These are phyloP conservation scores for Heterodera carotae DNA, from an alignment of 1,140 invertebrate genomes.

Conservation along the genomic window DNA sequence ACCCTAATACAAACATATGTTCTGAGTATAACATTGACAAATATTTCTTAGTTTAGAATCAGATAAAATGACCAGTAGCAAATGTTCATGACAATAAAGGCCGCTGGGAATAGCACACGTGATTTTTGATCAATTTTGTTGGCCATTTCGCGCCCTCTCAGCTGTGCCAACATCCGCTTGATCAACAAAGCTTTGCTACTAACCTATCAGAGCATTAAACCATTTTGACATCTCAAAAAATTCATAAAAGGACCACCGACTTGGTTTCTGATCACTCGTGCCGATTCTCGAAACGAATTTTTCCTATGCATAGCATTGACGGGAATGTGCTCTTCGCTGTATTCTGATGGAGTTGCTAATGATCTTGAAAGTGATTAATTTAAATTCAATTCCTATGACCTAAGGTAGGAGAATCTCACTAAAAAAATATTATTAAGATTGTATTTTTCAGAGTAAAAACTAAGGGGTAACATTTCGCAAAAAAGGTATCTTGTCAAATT, in stretches of 20 bases:
- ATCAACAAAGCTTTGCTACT: constrained; percentile 8
- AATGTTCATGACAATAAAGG: constrained; percentile 37
- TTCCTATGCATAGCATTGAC: constrained; percentile 4
- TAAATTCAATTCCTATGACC: neutral
- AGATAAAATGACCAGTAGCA: constrained; percentile 40
- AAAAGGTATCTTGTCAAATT: no score
- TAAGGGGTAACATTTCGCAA: no score
- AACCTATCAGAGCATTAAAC: constrained; percentile 14
- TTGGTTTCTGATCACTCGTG: constrained; percentile 30
- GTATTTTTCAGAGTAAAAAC: no score
- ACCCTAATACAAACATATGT: no score
- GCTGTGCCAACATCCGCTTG: constrained; percentile 22
- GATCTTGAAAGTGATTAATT: constrained; percentile 13
- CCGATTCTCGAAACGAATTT: constrained; percentile 31
- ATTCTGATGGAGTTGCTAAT: neutral
- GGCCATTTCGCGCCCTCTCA: constrained; percentile 32
- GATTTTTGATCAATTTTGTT: constrained; percentile 43
- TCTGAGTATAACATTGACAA: no score
- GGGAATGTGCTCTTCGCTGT: constrained; percentile 12
- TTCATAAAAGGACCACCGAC: no score
- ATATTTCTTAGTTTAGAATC: constrained; percentile 35
- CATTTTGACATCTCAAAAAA: no score
- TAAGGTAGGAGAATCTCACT: no score
- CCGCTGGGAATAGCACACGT: constrained; percentile 29
- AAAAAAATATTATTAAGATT: no score